phyloP scores from a whole-genome alignment of 2,113 vertebrate species.

The Diadophis punctatus region DNA sequence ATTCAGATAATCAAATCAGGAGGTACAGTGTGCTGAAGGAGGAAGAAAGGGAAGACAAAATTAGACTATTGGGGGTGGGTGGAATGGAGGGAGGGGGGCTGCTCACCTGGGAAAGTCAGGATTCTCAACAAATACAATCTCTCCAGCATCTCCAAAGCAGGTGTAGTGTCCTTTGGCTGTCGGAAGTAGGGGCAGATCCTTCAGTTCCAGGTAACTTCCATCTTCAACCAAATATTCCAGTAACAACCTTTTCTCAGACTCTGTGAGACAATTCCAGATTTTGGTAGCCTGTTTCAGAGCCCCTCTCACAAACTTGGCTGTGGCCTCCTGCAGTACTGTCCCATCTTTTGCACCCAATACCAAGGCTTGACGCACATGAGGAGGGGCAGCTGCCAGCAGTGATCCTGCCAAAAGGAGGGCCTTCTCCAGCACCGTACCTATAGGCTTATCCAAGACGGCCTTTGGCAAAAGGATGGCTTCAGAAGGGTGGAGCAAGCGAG shows the following conservation, averaged over 20 bases:
- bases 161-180: constrained; percentile 70
- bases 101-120: constrained; percentile 72
- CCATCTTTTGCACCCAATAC: constrained; percentile 22
- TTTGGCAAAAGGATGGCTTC: constrained; percentile 70
- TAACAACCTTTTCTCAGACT: constrained; percentile 57
- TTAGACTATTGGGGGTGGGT: too few relatives aligned
- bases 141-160: constrained; percentile 28
- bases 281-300: constrained; percentile 44
- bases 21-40: neutral
- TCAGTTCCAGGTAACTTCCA: constrained; percentile 64
- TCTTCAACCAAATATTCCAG: constrained; percentile 71
- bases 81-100: fast-evolving
- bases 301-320: constrained; percentile 58
- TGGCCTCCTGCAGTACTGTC: constrained; percentile 52
- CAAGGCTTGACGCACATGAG: constrained; percentile 60
- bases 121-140: constrained; percentile 67
- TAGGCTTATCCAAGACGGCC: constrained; percentile 7
- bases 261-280: neutral
- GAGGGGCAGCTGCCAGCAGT: constrained; percentile 66
- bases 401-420: constrained; percentile 61
- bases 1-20: too few relatives aligned
- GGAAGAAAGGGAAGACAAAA: too few relatives aligned
- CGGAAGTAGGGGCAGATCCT: constrained; percentile 75
- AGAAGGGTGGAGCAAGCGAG: constrained; percentile 47
- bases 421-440: constrained; percentile 46